Base-by-base conservation (phyloP, 2,113 vertebrate species). In the Herpailurus yagouaroundi region DNA sequence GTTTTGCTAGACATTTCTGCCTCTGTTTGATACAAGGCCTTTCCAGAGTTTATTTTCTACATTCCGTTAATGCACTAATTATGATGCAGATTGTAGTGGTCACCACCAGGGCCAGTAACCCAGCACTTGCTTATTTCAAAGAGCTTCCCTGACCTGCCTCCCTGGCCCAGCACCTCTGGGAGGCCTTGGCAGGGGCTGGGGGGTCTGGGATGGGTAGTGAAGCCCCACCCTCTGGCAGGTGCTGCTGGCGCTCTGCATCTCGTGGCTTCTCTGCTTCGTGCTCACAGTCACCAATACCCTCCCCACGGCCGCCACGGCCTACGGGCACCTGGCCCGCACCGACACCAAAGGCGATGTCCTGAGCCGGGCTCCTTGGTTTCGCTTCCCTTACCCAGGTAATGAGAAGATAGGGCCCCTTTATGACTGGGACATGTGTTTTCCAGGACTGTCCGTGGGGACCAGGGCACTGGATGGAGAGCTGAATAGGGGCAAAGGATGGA, bases 311-410 rank as follows among this genome's bases (percentile, higher is more conserved):
- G 98, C 99, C 31, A n/a, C 97, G 0, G 83, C 95, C 69, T 99
- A 99, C 0, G 99, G 99, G 52, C 99, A 99, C 97, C 95, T 98
- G 96, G 99, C 99, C 88, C 99, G 99, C 48, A 99, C 99, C 0
- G 99, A 99, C 95, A 97, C 98, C 57, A 99, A 99, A 86, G 99
- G 99, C 57, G 97, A 99, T 0, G 99, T 99, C 52, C 97, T 99
- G 33, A 96, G 97, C 60, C 98, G 94, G 97, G 99, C 99, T 77
- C 99, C 99, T 3, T 99, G 99, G 99, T 99, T 99, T 96, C 99
- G 98, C 25, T 98, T 99, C 95, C 99, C 99, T 48, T 99, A 99
- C 94, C 99, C 99, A 98, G 99, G 99, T 99, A 98, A 82, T 71
- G 18, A 6, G 16, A 21, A 66, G 80, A 38, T 5, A 6, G 19